These are phyloP conservation scores for Mormyrops attenuatus DNA, from an alignment of 2,797 vertebrate genomes.

Conservation along the genomic window DNA sequence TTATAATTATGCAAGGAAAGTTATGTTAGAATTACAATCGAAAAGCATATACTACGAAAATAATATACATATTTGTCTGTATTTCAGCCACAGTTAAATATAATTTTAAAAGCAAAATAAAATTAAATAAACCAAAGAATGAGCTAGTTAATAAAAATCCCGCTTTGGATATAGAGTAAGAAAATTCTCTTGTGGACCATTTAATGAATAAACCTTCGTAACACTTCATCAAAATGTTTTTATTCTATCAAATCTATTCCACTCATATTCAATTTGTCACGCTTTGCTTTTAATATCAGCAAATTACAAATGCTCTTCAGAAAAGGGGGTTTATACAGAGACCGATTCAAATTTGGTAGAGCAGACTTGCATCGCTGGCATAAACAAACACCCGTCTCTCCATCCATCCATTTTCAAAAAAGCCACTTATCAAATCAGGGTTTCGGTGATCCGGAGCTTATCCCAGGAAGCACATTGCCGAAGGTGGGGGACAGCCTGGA, in stretches of 20 bases:
- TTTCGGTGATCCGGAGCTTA: not conserved
- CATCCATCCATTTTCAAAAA: not conserved
- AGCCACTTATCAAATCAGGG: not conserved
- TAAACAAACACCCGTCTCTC: not conserved
- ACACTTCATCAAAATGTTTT: not conserved
- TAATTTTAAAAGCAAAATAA: not conserved
- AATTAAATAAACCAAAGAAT: not conserved
- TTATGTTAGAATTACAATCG: constrained; percentile 1
- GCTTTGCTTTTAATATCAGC: constrained; percentile 8
- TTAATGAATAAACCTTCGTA: not conserved
- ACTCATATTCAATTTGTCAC: not conserved
- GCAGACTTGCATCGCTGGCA: not conserved
- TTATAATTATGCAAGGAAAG: not conserved
- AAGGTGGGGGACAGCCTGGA: not conserved
- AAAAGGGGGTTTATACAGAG: not conserved
- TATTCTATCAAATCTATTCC: constrained; percentile 2
- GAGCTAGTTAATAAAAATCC: not conserved
- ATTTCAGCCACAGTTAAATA: not conserved
- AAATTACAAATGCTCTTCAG: constrained; percentile 2
- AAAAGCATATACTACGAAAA: not conserved
- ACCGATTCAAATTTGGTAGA: not conserved
- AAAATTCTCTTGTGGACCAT: not conserved
- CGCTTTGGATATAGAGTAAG: not conserved
- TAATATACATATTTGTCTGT: not conserved
- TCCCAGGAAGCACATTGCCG: not conserved